A percentile compares a stretch with the other conserved stretches of the same genome.
These are phyloP conservation scores for Alviniconcha strummeri DNA, from an alignment of 2,888 invertebrate species.

Conservation along the genomic window DNA sequence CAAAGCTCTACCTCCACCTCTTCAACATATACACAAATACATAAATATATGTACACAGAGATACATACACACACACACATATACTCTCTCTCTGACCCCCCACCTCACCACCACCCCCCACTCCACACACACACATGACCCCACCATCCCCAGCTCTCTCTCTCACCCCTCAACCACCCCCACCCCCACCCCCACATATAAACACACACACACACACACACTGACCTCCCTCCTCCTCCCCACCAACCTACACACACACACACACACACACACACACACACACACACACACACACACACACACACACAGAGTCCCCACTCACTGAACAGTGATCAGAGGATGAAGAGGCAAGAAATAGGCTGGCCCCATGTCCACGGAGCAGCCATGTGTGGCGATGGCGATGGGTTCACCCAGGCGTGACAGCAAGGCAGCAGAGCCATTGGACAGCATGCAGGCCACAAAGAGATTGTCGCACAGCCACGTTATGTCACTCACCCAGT, in stretches of 20 bases:
- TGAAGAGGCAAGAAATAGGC: constrained; percentile 68
- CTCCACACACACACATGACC: too few species aligned
- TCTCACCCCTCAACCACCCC: too few species aligned
- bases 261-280: neutral
- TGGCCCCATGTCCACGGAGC: constrained; percentile 68
- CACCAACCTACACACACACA: neutral
- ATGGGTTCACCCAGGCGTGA: constrained; percentile 70
- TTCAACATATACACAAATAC: neutral
- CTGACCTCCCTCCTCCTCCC: too few species aligned
- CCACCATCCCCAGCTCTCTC: too few species aligned
- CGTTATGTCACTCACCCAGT: constrained; percentile 66
- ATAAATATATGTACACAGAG: neutral
- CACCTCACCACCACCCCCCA: too few species aligned
- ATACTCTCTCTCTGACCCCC: too few species aligned
- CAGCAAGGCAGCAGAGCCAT: constrained; percentile 67
- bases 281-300: neutral
- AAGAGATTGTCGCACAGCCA: constrained; percentile 70
- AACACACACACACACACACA: too few species aligned
- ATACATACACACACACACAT: too few species aligned
- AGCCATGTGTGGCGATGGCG: constrained; percentile 61
- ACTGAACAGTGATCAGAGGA: constrained; percentile 53
- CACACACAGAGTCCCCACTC: constrained; percentile 20
- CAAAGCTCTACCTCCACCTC: neutral
- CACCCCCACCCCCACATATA: too few species aligned
- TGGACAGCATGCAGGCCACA: constrained; percentile 63